Conservation (phyloP, 2,797 vertebrate genomes). For the Accipiter superciliosus region DNA sequence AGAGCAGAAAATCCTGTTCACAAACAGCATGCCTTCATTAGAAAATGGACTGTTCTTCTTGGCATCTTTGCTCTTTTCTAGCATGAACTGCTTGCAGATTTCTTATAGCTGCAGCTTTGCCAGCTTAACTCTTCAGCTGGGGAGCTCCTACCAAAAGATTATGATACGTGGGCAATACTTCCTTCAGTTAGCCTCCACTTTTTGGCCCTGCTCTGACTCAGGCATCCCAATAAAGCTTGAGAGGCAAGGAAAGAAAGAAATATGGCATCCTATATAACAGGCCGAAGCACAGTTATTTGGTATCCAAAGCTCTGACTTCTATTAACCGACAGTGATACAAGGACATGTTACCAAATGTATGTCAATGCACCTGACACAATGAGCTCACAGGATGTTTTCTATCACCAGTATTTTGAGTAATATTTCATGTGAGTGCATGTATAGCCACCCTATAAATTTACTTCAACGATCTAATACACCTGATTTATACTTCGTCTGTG, state of each 20-base stretch:
- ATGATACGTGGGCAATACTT: neutral
- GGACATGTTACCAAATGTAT: neutral
- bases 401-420: neutral
- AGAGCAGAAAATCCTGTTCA: neutral
- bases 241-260: neutral
- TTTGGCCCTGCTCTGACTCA: neutral
- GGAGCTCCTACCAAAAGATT: neutral
- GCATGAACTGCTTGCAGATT: neutral
- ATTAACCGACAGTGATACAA: rapidly evolving
- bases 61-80: neutral
- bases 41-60: neutral
- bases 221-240: neutral
- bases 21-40: neutral
- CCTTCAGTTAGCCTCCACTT: neutral
- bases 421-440: neutral
- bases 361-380: neutral
- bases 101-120: neutral
- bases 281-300: neutral
- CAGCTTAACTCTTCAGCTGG: neutral
- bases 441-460: neutral
- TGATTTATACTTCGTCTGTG: neutral
- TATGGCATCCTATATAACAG: neutral
- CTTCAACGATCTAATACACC: neutral
- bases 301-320: neutral
- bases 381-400: neutral